A percentile compares a stretch with the other conserved stretches of the same genome.
Conservation (phyloP, 2,113 vertebrate species). For the Otolemur garnettii region DNA sequence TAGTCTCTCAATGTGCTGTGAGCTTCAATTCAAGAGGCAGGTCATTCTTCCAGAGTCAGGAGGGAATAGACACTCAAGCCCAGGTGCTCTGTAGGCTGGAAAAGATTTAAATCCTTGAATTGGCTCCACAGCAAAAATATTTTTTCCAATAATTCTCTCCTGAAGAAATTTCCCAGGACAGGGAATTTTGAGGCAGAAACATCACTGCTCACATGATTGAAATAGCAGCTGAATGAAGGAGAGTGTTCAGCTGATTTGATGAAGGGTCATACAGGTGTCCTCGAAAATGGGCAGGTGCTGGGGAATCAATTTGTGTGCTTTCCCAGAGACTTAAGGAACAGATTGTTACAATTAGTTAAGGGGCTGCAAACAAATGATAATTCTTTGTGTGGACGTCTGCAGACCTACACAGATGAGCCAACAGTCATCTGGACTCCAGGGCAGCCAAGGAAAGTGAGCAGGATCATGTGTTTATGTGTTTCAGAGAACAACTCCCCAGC, state of each 20-base stretch:
- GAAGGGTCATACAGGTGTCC: slow-evolving; percentile 73
- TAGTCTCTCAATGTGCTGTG: slow-evolving; percentile 38
- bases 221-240: slow-evolving; percentile 70
- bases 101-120: slow-evolving; percentile 67
- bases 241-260: slow-evolving; percentile 49
- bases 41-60: slow-evolving; percentile 59
- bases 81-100: slow-evolving; percentile 67
- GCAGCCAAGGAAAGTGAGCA: slow-evolving; percentile 47
- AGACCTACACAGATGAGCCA: neutral
- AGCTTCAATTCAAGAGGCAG: slow-evolving; percentile 52
- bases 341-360: slow-evolving; percentile 66
- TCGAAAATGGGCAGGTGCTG: slow-evolving; percentile 55
- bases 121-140: slow-evolving; percentile 52
- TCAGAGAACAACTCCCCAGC: neutral
- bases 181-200: slow-evolving; percentile 52
- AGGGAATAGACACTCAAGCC: slow-evolving; percentile 63
- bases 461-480: slow-evolving; percentile 16
- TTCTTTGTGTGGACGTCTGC: slow-evolving; percentile 53
- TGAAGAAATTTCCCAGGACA: slow-evolving; percentile 74
- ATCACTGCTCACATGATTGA: slow-evolving; percentile 71
- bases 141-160: slow-evolving; percentile 61
- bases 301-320: slow-evolving; percentile 65
- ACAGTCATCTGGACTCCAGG: slow-evolving; percentile 40
- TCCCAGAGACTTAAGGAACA: slow-evolving; percentile 63
- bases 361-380: slow-evolving; percentile 32